Evolutionary conservation across 2,797 vertebrate species (phyloP), one percentile per base, ranked within the genome.

Genomic region (Lophotriccus pileatus): DNA sequence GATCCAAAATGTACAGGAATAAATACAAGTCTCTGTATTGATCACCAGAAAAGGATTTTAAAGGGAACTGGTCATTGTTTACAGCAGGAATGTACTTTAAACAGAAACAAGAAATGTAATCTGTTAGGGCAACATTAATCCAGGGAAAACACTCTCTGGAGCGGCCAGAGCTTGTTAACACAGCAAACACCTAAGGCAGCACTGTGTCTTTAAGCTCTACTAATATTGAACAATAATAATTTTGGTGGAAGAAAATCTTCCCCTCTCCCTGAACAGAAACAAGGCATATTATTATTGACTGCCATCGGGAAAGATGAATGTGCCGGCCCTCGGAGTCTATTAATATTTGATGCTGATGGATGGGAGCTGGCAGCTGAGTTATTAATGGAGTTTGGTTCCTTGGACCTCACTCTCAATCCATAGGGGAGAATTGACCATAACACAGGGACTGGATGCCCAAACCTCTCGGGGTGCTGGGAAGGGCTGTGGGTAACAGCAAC

Each of bases 261-360:
- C 76, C 68, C 67, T 87, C 77, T 89, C 67, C 56, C 80, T 75
- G 91, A 88, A 70, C 70, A 87, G 85, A 93, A 96, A 94, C 93
- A 95, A 91, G 94, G 91, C 84, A 11, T 89, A 58, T 92, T 87
- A 58, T 92, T 87, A 95, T 95, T 94, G 95, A 96, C 93, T 95
- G 91, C 83, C 95, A 90, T 79, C 69, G 2, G 5, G 10, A 67
- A 92, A 97, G 95, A 96, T 89, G 80, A 74, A 97, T 95, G 96
- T 46, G 76, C 67, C 74, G 80, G 87, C 78, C 77, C 91, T 94
- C 28, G 3, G 77, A 96, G 95, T 94, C 94, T 84, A 94, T 96
- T 95, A 97, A 96, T 97, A 96, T 96, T 96, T 97, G 93, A 97
- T 96, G 93, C 94, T 95, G 95, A 97, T 93, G 93, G 95, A 95